Base-by-base conservation (phyloP, 2,888 invertebrate genomes). In the Linyphia triangularis region DNA sequence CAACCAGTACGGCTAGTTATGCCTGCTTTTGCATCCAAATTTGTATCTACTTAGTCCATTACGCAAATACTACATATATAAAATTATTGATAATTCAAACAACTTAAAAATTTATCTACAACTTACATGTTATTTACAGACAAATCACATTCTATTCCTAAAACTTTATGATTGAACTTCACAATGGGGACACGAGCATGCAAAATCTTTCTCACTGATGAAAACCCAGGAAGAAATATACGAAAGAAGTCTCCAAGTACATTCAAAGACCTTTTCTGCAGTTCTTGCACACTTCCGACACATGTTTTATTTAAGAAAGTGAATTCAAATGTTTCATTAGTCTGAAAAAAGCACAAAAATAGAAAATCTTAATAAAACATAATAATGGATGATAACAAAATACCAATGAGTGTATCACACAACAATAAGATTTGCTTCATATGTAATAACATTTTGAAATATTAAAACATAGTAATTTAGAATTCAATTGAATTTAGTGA, bases 101-200 rank as follows among this genome's bases (percentile, higher is more conserved):
- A n/a, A n/a, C n/a, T 40, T 1, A 28, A 7, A 28, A 16, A n/a
- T 33, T 33, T 30, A n/a, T 67, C 30, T 7, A 67, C 16, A 91
- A 94, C 96, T 95, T 92, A 97, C 97, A 95, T 94, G 92, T 97
- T 97, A 75, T 95, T 94, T 93, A 96, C 95, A 67, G 96, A 96
- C 26, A 98, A 93, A 92, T 98, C 98, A 92, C 97, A 96, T 90
- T 97, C 96, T 65, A 98, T 92, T 73, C 95, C 95, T 0, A 96
- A 95, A 85, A 95, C 94, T 73, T 95, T 94, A 92, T 97, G 96
- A 90, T 94, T 93, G 92, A 96, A 98, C 93, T 97, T 97, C 79
- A 98, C 95, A 90, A 98, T 98, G 6, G 98, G 98, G 65, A 98
- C 96, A 51, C 97, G 93, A 0, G 98, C 98, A 91, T 96, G 95